Conservation (phyloP, 2,888 invertebrate genomes). For the Leistus spinibarbis region DNA sequence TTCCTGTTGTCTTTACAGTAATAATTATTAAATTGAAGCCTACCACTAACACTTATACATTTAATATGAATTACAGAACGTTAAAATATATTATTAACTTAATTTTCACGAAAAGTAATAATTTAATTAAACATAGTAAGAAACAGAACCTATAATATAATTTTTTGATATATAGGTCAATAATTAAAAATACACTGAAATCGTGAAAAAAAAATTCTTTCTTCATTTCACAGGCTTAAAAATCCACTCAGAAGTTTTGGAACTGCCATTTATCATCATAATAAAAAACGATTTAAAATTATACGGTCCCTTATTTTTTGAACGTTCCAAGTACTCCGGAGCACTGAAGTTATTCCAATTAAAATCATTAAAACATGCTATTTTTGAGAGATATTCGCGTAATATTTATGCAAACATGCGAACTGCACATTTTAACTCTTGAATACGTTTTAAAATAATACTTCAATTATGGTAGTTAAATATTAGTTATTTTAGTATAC, state of each 20-base stretch:
- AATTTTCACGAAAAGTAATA: too few relatives aligned
- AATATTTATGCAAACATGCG: neutral
- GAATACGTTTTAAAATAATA: neutral
- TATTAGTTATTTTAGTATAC: too few relatives aligned
- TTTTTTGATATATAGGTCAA: neutral
- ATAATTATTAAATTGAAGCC: neutral
- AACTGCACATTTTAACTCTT: slow-evolving; percentile 2
- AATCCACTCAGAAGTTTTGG: neutral
- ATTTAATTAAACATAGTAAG: too few relatives aligned
- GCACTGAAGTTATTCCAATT: slow-evolving; percentile 31
- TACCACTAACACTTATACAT: too few relatives aligned
- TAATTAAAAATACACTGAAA: neutral
- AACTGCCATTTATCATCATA: neutral
- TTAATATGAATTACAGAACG: too few relatives aligned
- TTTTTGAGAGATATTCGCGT: neutral
- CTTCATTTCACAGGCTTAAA: neutral
- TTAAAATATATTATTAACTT: too few relatives aligned
- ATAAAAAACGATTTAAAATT: neutral
- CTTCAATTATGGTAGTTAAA: neutral
- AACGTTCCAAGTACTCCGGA: slow-evolving; percentile 22
- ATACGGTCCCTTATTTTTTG: slow-evolving; percentile 10
- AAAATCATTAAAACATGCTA: slow-evolving; percentile 30
- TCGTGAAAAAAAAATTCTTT: neutral
- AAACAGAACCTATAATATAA: too few relatives aligned
- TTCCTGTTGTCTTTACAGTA: too few relatives aligned